Evolutionary conservation across 2,113 vertebrate species (phyloP), one percentile per base, ranked within the genome.

Genomic region (Nibea coibor): DNA sequence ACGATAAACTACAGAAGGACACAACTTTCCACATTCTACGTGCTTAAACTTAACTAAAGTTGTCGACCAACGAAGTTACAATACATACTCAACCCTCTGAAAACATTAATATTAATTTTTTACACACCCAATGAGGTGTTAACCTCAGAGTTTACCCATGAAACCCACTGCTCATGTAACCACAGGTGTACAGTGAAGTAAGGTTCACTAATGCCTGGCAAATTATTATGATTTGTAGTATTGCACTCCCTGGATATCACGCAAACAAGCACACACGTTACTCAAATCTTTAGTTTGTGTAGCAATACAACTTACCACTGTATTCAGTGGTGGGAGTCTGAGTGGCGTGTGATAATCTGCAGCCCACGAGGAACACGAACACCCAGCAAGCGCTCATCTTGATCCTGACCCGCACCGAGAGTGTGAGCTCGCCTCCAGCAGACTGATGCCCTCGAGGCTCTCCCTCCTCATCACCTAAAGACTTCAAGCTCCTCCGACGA

Each of bases 371-470:
- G 53, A 87, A 45, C 24, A 77, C 0, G 26, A 88, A 39, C 42
- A 73, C 43, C 84, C 88, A 92, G 31, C 47, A 74, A 28, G 81
- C n/a, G 3, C 50, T 77, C 89, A 89, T 85, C 80, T 62, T 80
- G 4, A 63, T 20, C 31, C 45, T 48, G 31, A 35, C 1, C 76
- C 4, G 20, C 71, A 19, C 28, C 2, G 3, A 35, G 47, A 10
- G 66, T 0, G 43, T 42, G 48, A 66, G 61, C 48, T 61, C 24
- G 64, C 70, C 63, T 72, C 62, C 45, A 63, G 69, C 35, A 43
- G 26, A 67, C 15, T 4, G 57, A 53, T 19, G 22, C 12, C 31
- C 26, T 14, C 10, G 1, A 50, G 5, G 15, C n/a, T 24, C 4
- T 53, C 8, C 73, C 50, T 69, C 72, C 50, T 69, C 72, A 84